A percentile compares a stretch with the other conserved stretches of the same genome.
phyloP scores from a whole-genome alignment of 2,888 invertebrate genomes.

The Ormyrus pomaceus region DNA sequence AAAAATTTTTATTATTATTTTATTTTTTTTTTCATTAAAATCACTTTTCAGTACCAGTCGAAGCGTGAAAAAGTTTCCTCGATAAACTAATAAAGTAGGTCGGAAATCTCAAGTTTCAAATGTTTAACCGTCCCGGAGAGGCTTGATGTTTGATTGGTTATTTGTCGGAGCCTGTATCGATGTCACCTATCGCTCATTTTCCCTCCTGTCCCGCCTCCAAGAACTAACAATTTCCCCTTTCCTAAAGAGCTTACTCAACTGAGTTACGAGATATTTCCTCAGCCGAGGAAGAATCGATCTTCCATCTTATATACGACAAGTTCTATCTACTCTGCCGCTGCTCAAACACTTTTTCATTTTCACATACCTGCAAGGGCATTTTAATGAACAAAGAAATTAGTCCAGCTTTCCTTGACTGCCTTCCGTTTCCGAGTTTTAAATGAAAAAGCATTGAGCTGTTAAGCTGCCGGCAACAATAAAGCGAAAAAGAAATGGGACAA shows the following conservation, averaged over 20 bases:
- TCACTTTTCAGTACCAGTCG: no score
- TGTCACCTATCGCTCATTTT: conserved; percentile 70
- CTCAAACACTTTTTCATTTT: conserved; percentile 64
- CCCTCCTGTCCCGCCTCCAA: conserved; percentile 63
- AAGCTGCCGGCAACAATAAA: no score
- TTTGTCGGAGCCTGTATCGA: conserved; percentile 58
- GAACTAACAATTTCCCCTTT: conserved; percentile 73
- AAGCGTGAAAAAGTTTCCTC: no score
- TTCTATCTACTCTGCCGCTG: conserved; percentile 62
- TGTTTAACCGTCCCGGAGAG: no score
- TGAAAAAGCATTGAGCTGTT: no score
- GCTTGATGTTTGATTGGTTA: no score
- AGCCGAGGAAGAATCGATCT: conserved; percentile 67
- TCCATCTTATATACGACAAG: conserved; percentile 63
- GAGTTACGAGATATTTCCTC: conserved; percentile 73
- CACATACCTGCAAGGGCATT: conserved; percentile 27
- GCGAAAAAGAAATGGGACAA: conserved; percentile 60
- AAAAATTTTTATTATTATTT: no score
- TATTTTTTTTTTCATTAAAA: no score
- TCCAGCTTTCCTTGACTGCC: no score
- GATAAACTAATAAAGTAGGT: no score
- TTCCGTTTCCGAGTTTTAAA: no score
- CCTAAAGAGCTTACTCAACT: conserved; percentile 72
- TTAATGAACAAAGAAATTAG: neutral
- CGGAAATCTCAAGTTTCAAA: no score